Evolutionary conservation across 2,797 vertebrate species (phyloP).

Genomic region (Chiroxiphia lanceolata): DNA sequence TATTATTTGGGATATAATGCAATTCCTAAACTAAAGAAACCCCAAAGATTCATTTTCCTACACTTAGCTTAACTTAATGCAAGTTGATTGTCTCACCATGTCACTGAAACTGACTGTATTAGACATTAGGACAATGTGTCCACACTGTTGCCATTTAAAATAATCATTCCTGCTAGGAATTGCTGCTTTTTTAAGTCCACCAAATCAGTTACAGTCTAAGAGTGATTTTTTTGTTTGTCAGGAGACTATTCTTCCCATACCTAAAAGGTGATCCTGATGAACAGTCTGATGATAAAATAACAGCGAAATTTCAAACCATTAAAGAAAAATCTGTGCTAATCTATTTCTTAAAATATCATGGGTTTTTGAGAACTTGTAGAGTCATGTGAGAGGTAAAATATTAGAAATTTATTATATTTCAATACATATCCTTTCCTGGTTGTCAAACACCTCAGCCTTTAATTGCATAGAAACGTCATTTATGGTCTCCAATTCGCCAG

Average conservation of each 20-base stretch:
- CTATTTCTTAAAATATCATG: neutral
- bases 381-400: neutral
- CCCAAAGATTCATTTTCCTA: neutral
- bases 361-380: neutral
- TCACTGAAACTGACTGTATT: neutral
- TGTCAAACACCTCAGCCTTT: neutral
- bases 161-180: neutral
- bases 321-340: neutral
- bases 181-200: neutral
- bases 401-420: neutral
- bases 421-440: neutral
- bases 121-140: neutral
- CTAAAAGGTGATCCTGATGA: neutral
- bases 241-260: neutral
- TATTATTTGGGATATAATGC: neutral
- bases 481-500: neutral
- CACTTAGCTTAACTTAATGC: neutral
- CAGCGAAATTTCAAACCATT: neutral
- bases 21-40: neutral
- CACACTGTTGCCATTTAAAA: neutral
- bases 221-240: neutral
- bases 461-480: neutral
- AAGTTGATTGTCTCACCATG: neutral
- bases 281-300: neutral
- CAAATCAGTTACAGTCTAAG: neutral